Conservation (phyloP, 1,140 invertebrate genomes). For the Drosophila lacertosa region DNA sequence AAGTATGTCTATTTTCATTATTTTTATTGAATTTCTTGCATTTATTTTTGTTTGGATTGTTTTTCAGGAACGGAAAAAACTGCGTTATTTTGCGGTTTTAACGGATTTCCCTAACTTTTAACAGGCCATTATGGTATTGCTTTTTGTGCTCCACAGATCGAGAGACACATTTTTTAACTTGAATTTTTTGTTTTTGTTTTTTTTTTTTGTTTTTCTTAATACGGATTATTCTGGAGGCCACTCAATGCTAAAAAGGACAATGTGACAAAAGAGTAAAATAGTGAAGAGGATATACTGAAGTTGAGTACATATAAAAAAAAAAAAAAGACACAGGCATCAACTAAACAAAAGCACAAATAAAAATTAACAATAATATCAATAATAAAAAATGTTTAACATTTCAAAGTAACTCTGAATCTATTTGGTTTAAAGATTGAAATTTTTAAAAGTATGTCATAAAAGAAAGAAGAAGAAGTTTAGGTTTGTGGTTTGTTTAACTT, state of each 20-base stretch:
- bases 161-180: constrained; percentile 24
- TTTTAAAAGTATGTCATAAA: background rate
- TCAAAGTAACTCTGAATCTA: background rate
- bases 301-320: background rate
- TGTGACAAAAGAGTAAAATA: background rate
- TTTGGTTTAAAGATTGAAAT: background rate
- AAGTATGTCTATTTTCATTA: constrained; percentile 18
- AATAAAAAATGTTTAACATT: background rate
- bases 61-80: constrained; percentile 31
- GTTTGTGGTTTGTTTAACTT: too few relatives aligned
- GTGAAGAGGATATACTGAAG: background rate
- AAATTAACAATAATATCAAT: background rate
- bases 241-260: background rate
- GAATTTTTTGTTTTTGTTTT: constrained; percentile 4
- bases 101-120: constrained; percentile 46
- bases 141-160: constrained; percentile 38
- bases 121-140: constrained; percentile 56
- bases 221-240: constrained; percentile 26
- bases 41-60: constrained; percentile 15
- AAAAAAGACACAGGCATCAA: background rate
- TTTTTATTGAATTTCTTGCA: background rate
- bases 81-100: constrained; percentile 36
- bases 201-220: constrained; percentile 16
- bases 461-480: too few relatives aligned
- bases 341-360: background rate